Evolutionary conservation across 1,140 invertebrate species (phyloP), one percentile per base, ranked within the genome.

Genomic region (Bombus waltoni): DNA sequence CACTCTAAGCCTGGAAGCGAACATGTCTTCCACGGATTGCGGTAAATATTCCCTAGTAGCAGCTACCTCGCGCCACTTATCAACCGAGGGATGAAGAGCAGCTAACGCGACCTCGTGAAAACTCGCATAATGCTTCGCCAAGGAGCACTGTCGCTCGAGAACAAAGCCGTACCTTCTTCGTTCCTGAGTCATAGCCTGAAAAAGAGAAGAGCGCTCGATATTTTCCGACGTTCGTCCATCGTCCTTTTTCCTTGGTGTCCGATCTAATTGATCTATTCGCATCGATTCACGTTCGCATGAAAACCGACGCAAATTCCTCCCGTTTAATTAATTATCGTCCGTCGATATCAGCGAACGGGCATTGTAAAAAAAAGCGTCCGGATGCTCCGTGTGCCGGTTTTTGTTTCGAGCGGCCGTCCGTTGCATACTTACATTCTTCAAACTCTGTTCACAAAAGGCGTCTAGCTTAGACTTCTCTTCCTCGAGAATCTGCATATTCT

Each of bases 151-250:
- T 88, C 98, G 96, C 94, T 99, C 98, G 89, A 99, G 95, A 32
- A 99, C 97, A 94, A 99, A 99, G 72, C 98, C 98, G 94, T 99
- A 99, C 89, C 98, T 97, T 83, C 98, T 96, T 86, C 98, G 96
- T 94, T 99, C 98, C 95, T 99, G 98, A 65, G 98, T 98, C 97
- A 99, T 97, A 65, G 98, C 98, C 98, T 99, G 94, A 89, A 91
- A 91, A 89, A 87, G 62, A 65, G n/a, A 22, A 70, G 22, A 81
- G 57, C 25, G 15, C 25, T 32, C 25, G 40, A 47, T 78, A 28
- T 2, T 42, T 25, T 22, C 10, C 25, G 44, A 8, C 13, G 42
- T 53, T 28, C 10, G 2, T 57, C 40, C 75, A 3, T 78, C 32
- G 22, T 18, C 35, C 47, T 25, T 0, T 9, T 28, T 53, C 10